These are phyloP conservation scores for Caenorhabditis briggsae DNA, from an alignment of 1,140 invertebrate genomes.

Conservation along the genomic window DNA sequence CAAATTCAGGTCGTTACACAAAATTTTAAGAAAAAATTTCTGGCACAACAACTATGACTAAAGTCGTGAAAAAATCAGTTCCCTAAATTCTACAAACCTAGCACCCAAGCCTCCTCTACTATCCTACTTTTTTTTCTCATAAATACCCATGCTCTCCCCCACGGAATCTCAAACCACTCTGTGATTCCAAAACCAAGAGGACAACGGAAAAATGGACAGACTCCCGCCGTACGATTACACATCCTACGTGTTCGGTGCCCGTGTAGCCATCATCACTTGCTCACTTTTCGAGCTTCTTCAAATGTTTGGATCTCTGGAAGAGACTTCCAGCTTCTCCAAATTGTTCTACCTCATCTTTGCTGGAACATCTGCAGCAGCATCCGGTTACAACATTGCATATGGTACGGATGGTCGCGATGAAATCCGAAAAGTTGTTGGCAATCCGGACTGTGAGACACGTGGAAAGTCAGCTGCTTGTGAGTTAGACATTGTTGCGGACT, in stretches of 20 bases:
- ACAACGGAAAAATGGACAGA: not conserved
- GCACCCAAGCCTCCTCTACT: not conserved
- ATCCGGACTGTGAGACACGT: not conserved
- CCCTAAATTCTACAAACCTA: not conserved
- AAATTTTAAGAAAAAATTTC: too few species aligned
- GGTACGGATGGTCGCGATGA: not conserved
- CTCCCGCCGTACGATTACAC: not conserved
- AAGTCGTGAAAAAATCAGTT: not conserved
- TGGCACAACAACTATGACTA: too few species aligned
- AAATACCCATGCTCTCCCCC: not conserved
- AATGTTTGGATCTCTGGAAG: conserved; percentile 6
- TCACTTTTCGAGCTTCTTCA: not conserved
- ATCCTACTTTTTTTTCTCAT: not conserved
- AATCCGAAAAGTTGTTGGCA: conserved; percentile 20
- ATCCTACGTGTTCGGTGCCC: not conserved
- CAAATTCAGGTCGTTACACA: too few species aligned
- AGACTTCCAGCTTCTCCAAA: not conserved
- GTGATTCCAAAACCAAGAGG: not conserved
- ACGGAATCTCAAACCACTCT: not conserved
- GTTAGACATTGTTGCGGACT: not conserved
- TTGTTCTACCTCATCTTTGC: not conserved
- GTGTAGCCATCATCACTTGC: not conserved
- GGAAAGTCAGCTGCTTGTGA: not conserved
- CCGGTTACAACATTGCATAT: not conserved
- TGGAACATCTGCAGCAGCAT: not conserved